Conservation (phyloP, 2,797 vertebrate species). For the Hyperoplus lanceolatus region DNA sequence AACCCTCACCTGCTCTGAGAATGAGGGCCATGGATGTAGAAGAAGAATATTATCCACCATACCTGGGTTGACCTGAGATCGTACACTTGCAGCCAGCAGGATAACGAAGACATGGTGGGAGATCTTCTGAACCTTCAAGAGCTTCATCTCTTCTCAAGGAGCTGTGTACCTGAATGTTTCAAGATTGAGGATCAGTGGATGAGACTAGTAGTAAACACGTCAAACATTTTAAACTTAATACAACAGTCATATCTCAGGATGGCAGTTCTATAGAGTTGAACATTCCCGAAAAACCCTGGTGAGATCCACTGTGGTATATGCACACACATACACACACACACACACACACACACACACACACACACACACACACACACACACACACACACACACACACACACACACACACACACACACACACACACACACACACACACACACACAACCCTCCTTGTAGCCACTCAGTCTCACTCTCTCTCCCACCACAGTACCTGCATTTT, state of each 20-base stretch:
- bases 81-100: constrained; percentile 66
- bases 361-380: too few relatives aligned
- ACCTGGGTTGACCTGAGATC: constrained; percentile 87
- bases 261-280: not conserved
- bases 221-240: not conserved
- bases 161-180: constrained; percentile 48
- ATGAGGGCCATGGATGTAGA: not conserved
- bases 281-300: not conserved
- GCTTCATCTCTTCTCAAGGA: constrained; percentile 55
- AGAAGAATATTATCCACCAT: not conserved
- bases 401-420: too few relatives aligned
- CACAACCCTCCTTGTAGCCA: constrained; percentile 56
- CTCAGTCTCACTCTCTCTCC: constrained; percentile 4
- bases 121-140: constrained; percentile 57
- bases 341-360: too few relatives aligned
- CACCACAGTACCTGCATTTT: constrained; percentile 50
- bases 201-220: not conserved
- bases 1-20: not conserved
- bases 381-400: constrained; percentile 22
- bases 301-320: constrained; percentile 1
- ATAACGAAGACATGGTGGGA: constrained; percentile 58
- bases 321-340: constrained; percentile 14
- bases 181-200: not conserved
- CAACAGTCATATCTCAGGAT: not conserved
- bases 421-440: too few relatives aligned